Evolutionary conservation across 2,888 invertebrate genomes (phyloP), one percentile per base, ranked within the genome.

Genomic region (Candidula unifasciata): DNA sequence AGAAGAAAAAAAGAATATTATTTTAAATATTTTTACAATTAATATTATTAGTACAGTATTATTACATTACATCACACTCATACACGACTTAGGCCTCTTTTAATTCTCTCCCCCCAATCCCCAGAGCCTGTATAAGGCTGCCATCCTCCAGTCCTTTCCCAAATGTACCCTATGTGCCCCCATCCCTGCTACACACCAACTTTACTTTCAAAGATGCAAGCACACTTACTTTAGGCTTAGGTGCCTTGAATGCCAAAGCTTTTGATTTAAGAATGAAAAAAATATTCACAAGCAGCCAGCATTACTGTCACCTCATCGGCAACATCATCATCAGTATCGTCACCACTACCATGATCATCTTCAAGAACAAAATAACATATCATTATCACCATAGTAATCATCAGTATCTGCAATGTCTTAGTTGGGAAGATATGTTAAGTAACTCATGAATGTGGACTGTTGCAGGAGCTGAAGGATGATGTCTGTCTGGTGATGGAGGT

Each of bases 401-500:
- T 44, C 44, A 44, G n/a, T 44, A 13, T 13, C 44, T 13, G 13
- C 44, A 44, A 6, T 10, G n/a, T n/a, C n/a, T n/a, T 6, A 44
- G 2, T 0, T 44, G 13, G 0, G 44, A 6, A 44, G 44, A 10
- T 13, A 44, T 44, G 44, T 13, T 44, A 44, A 44, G 8, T 44
- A 44, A 44, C 44, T 44, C 44, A 44, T 44, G 44, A 10, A 10
- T 44, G 44, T 44, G 8, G 13, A 21, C 66, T 80, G 66, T 80
- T 44, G 83, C 92, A 96, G 95, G 99, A 99, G 95, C 97, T 98
- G 85, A 95, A 96, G 88, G 96, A 97, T 90, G 97, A 98, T 95
- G 99, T 99, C 89, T 98, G 96, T 95, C 96, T 99, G 91, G 98
- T 99, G 91, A 99, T 99, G 98, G 99, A 99, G 96, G 97, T 97